Conservation (phyloP, 2,888 invertebrate species). For the Pheosia tremula region DNA sequence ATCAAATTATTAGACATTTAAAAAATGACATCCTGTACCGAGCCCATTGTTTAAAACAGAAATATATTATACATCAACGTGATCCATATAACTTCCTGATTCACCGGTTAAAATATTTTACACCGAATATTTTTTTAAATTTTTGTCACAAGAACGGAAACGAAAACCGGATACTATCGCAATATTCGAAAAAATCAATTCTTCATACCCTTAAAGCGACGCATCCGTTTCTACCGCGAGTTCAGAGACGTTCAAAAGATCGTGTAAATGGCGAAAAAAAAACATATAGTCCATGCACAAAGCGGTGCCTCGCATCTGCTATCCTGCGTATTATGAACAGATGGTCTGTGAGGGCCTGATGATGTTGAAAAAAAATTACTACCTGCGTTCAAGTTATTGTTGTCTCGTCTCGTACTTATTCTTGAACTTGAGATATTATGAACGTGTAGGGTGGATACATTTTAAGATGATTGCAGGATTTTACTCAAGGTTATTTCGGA, state of each 20-base stretch:
- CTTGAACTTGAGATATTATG: conserved; percentile 59
- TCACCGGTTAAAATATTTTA: too few species aligned
- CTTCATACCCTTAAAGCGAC: conserved; percentile 36
- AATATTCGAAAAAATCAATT: conserved; percentile 65
- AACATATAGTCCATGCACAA: conserved; percentile 54
- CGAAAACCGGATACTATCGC: conserved; percentile 59
- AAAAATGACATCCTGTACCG: too few species aligned
- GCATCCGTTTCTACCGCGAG: conserved; percentile 48
- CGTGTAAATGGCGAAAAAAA: conserved; percentile 56
- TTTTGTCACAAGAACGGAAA: conserved; percentile 37
- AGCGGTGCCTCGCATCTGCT: conserved; percentile 71
- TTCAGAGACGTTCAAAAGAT: conserved; percentile 38
- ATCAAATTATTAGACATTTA: too few species aligned
- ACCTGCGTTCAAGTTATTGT: conserved; percentile 63
- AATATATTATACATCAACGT: too few species aligned
- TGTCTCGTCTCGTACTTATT: conserved; percentile 52
- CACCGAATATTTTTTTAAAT: too few species aligned
- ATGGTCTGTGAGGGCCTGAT: conserved; percentile 56
- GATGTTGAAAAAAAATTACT: conserved; percentile 62
- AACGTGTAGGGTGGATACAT: conserved; percentile 32
- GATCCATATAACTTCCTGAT: too few species aligned
- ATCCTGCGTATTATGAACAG: conserved; percentile 65
- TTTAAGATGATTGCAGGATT: background rate
- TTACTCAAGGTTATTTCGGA: background rate
- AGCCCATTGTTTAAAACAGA: too few species aligned